Conservation (phyloP, 2,113 vertebrate genomes). For the Trematomus loennbergii region DNA sequence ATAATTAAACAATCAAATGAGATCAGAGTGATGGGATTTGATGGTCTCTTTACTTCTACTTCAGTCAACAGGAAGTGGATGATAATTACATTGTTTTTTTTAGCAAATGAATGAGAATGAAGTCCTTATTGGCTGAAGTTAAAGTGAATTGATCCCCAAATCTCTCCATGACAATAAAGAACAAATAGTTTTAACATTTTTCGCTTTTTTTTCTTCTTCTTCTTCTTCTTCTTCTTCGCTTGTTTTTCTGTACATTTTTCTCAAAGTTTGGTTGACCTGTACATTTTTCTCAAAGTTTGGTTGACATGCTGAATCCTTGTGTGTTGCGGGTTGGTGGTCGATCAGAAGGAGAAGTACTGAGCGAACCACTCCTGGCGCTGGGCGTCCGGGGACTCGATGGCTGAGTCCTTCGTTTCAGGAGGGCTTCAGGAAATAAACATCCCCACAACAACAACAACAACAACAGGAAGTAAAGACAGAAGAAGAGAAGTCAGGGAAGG, state of each 20-base stretch:
- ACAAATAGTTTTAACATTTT: constrained; percentile 74
- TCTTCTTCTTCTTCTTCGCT: constrained; percentile 23
- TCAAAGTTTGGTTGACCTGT: constrained; percentile 80
- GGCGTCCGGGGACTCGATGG: constrained; percentile 90
- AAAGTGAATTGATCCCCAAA: constrained; percentile 55
- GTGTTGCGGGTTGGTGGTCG: constrained; percentile 77
- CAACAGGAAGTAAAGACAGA: constrained; percentile 18
- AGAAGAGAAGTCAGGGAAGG: constrained; percentile 40
- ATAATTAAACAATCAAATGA: constrained; percentile 70
- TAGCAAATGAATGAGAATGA: constrained; percentile 63
- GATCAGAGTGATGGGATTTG: constrained; percentile 61
- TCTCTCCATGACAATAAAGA: constrained; percentile 73
- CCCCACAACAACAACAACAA: neutral
- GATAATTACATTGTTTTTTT: neutral
- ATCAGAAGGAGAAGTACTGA: constrained; percentile 99
- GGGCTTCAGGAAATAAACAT: constrained; percentile 83
- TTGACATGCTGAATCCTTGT: constrained; percentile 89
- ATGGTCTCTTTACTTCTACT: constrained; percentile 41
- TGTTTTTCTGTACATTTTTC: constrained; percentile 47
- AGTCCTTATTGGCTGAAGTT: constrained; percentile 43
- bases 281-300: constrained; percentile 70
- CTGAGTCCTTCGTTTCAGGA: constrained; percentile 94
- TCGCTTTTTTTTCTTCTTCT: constrained; percentile 39
- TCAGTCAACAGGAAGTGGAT: constrained; percentile 49
- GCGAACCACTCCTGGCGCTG: constrained; percentile 99